Percentiles rank a stretch among this genome's conserved stretches.
Evolutionary conservation across 1,140 invertebrate genomes (phyloP).

Genomic region (Sinonovacula constricta): DNA sequence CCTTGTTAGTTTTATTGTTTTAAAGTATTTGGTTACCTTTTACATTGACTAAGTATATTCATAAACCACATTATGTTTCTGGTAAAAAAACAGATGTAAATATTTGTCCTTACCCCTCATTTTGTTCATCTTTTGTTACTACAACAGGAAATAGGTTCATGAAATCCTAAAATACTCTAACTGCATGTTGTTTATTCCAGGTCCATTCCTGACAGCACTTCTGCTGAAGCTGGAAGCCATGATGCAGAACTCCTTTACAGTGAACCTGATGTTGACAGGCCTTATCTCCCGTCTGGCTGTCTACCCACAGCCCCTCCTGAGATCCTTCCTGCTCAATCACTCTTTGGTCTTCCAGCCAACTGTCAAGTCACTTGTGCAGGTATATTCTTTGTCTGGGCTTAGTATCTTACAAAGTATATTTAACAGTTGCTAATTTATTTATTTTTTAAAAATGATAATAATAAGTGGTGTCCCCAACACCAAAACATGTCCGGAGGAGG

Average conservation of each 20-base stretch:
- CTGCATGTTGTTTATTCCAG: too few species aligned
- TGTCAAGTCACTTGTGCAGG: slow-evolving; percentile 93
- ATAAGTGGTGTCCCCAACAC: too few species aligned
- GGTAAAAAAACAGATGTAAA: too few species aligned
- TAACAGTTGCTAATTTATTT: background rate
- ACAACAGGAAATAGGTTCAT: too few species aligned
- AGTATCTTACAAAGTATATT: slow-evolving; percentile 3
- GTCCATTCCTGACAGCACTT: slow-evolving; percentile 90
- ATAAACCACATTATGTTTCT: too few species aligned
- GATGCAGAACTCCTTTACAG: slow-evolving; percentile 90
- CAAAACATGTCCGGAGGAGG: too few species aligned
- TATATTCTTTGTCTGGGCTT: slow-evolving; percentile 75
- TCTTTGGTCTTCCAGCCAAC: slow-evolving; percentile 92
- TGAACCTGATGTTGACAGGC: slow-evolving; percentile 93
- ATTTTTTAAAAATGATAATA: background rate
- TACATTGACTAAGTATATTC: too few species aligned
- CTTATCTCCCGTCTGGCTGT: slow-evolving; percentile 91
- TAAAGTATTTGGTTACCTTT: too few species aligned
- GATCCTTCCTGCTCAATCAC: slow-evolving; percentile 92
- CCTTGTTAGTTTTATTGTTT: too few species aligned
- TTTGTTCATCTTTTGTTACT: too few species aligned
- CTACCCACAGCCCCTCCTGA: slow-evolving; percentile 92
- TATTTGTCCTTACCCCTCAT: too few species aligned
- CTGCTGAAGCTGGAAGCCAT: slow-evolving; percentile 91
- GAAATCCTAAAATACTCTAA: too few species aligned